Conservation (phyloP, 2,113 vertebrate genomes). For the Pyxicephalus adspersus region DNA sequence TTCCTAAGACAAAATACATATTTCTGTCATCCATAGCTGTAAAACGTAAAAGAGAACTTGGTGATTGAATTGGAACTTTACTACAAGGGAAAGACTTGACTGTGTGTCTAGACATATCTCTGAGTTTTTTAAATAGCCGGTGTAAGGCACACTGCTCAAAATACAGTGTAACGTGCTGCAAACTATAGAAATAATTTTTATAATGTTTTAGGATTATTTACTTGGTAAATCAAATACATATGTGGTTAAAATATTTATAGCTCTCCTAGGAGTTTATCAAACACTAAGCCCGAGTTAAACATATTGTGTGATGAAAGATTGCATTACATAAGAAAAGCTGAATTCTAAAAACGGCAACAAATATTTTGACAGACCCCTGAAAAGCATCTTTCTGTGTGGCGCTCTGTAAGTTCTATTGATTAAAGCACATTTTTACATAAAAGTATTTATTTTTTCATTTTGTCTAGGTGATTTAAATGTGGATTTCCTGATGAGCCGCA, state of each 20-base stretch:
- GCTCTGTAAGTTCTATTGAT: background rate
- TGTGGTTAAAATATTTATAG: background rate
- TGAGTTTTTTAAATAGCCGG: background rate
- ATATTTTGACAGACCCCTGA: background rate
- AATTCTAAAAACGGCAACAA: background rate
- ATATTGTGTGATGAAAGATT: background rate
- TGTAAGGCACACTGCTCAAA: background rate
- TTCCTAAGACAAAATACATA: too few relatives aligned
- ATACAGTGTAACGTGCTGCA: background rate
- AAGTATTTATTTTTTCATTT: background rate
- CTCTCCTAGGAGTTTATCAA: background rate
- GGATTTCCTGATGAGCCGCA: background rate
- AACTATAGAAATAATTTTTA: background rate
- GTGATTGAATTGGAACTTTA: background rate
- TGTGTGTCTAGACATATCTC: slow-evolving; percentile 16
- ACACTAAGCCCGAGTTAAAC: background rate
- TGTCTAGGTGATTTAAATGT: background rate
- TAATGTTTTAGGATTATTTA: slow-evolving; percentile 28
- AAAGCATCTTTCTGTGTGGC: background rate
- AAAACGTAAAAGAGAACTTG: background rate
- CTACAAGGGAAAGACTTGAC: background rate
- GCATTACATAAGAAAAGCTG: slow-evolving; percentile 2
- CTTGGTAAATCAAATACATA: slow-evolving; percentile 13
- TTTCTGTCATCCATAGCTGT: background rate
- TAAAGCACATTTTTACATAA: background rate